Evolutionary conservation across 2,888 invertebrate species (phyloP).

Genomic region (Drosophila koepferae): DNA sequence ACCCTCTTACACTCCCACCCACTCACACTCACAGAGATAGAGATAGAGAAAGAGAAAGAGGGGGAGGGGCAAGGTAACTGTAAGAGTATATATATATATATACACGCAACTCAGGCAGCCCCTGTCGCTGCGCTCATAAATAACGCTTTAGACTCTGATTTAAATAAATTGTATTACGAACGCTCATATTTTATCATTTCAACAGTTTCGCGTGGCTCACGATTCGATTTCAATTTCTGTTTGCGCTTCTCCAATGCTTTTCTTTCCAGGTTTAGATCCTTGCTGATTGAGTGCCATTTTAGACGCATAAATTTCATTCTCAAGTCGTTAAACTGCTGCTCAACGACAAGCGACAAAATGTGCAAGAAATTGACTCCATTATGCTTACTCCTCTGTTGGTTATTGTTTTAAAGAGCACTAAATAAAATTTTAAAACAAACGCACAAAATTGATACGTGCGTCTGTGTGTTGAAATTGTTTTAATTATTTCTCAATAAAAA

Average conservation of each 20-base stretch:
- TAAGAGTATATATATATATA: not conserved
- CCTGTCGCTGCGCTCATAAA: constrained; percentile 72
- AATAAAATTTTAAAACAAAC: not conserved
- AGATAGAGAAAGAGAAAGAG: not conserved
- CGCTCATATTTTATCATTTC: constrained; percentile 80
- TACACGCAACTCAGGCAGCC: constrained; percentile 52
- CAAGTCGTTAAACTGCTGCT: constrained; percentile 47
- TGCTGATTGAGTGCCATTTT: constrained; percentile 64
- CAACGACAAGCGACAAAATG: constrained; percentile 22
- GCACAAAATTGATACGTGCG: not conserved
- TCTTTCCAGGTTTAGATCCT: constrained; percentile 34
- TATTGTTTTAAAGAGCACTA: not conserved
- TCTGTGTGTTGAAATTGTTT: not conserved
- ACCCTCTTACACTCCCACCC: not conserved
- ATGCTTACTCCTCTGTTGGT: not conserved
- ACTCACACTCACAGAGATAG: not conserved
- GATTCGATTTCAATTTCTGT: constrained; percentile 64
- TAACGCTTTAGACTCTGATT: constrained; percentile 84
- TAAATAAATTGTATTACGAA: constrained; percentile 83
- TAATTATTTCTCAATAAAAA: not conserved
- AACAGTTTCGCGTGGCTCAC: constrained; percentile 58
- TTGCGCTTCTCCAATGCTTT: constrained; percentile 40
- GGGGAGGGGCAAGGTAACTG: not conserved
- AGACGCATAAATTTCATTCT: constrained; percentile 60
- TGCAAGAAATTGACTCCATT: constrained; percentile 38